Percentiles rank a stretch among this genome's conserved stretches.
These are phyloP conservation scores for Dromococcyx pavoninus DNA, from an alignment of 2,797 vertebrate species.

Conservation along the genomic window DNA sequence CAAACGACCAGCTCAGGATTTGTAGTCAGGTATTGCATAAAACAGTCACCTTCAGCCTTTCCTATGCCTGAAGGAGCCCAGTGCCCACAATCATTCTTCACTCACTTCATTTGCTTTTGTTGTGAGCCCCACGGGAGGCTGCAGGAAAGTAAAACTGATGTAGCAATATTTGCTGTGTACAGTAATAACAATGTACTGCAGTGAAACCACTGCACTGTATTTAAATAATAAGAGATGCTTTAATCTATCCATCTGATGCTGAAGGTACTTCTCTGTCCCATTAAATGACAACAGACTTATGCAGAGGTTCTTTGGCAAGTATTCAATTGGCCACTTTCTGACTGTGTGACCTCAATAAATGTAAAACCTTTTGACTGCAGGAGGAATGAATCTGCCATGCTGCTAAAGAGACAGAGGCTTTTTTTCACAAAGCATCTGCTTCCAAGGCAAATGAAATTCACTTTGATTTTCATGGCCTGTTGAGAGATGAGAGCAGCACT, in stretches of 20 bases:
- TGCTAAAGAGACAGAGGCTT: slow-evolving; percentile 26
- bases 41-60: background rate
- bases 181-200: background rate
- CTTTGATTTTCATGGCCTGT: slow-evolving; percentile 35
- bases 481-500: background rate
- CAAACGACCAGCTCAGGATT: background rate
- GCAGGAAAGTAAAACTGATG: background rate
- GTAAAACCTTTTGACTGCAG: slow-evolving; percentile 12
- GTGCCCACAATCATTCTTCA: background rate
- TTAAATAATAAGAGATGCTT: background rate
- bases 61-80: background rate
- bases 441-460: slow-evolving; percentile 25
- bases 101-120: background rate
- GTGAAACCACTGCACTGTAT: background rate
- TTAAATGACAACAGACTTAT: background rate
- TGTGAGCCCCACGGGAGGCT: background rate
- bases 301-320: background rate
- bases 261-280: background rate
- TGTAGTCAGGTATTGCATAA: background rate
- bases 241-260: background rate
- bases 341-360: background rate
- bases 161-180: background rate
- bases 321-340: background rate
- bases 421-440: slow-evolving; percentile 4
- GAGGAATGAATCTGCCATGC: slow-evolving; percentile 6